Percentiles rank a stretch among this genome's conserved stretches.
phyloP scores from a whole-genome alignment of 2,113 vertebrate species.

The Petromus typicus region DNA sequence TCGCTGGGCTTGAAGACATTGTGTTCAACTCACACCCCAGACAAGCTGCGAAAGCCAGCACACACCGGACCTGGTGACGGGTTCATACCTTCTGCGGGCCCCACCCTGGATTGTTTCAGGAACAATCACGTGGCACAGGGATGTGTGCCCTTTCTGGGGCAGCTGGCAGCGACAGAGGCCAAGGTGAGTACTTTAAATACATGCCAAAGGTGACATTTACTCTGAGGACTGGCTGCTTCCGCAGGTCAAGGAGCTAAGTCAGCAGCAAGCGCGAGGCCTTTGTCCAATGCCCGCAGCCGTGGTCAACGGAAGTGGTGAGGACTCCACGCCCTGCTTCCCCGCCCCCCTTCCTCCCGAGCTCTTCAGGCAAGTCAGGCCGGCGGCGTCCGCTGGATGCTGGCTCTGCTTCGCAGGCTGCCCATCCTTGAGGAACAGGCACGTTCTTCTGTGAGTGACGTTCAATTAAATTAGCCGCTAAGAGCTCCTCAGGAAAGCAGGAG shows the following conservation, averaged over 20 bases:
- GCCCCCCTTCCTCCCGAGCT: not conserved
- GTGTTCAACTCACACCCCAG: constrained; percentile 74
- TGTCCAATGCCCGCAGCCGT: not conserved
- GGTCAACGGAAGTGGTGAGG: constrained; percentile 14
- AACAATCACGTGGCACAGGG: not conserved
- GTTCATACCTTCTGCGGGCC: constrained; percentile 78
- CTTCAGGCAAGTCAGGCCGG: not conserved
- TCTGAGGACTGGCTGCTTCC: not conserved
- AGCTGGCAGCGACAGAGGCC: constrained; percentile 39
- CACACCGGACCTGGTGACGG: constrained; percentile 72
- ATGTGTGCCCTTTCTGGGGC: not conserved
- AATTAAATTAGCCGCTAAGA: not conserved
- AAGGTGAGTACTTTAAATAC: constrained; percentile 27
- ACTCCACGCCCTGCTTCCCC: not conserved
- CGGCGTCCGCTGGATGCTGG: not conserved
- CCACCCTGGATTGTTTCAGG: no score
- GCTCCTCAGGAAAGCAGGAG: not conserved
- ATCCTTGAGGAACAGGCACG: not conserved
- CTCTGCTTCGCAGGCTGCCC: not conserved
- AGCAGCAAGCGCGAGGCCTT: not conserved
- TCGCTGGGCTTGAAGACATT: constrained; percentile 79
- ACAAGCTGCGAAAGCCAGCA: constrained; percentile 78
- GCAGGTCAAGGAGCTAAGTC: not conserved
- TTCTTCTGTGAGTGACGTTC: not conserved
- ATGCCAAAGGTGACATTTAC: constrained; percentile 38